A percentile compares a stretch with the other conserved stretches of the same genome.
Evolutionary conservation across 2,113 vertebrate genomes (phyloP).

Genomic region (Vulpes lagopus): DNA sequence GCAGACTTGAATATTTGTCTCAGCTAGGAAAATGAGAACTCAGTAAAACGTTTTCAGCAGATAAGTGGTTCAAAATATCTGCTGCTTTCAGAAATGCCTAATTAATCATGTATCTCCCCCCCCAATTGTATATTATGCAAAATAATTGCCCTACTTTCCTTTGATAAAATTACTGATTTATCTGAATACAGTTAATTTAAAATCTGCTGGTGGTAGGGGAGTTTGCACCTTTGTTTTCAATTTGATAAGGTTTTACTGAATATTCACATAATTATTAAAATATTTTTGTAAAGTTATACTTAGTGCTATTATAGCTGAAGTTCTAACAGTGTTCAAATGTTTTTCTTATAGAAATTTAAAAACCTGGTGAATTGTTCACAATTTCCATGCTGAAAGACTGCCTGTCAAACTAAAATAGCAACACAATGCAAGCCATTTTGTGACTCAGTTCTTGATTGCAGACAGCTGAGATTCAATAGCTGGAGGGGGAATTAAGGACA

Average conservation of each 20-base stretch:
- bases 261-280: conserved; percentile 73
- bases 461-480: conserved; percentile 82
- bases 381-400: conserved; percentile 76
- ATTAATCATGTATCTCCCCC: conserved; percentile 55
- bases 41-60: conserved; percentile 43
- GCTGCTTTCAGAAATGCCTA: conserved; percentile 66
- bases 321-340: conserved; percentile 76
- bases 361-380: conserved; percentile 81
- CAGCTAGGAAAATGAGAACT: conserved; percentile 48
- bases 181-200: conserved; percentile 73
- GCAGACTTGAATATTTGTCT: conserved; percentile 36
- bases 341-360: conserved; percentile 75
- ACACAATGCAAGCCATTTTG: conserved; percentile 68
- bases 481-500: conserved; percentile 68
- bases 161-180: conserved; percentile 75
- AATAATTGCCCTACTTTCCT: conserved; percentile 69
- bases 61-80: conserved; percentile 64
- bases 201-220: conserved; percentile 38
- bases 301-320: conserved; percentile 63
- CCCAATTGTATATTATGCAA: conserved; percentile 66
- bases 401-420: conserved; percentile 83
- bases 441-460: conserved; percentile 83
- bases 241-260: conserved; percentile 73
- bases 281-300: conserved; percentile 72
- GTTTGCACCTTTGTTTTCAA: conserved; percentile 65